phyloP scores from a whole-genome alignment of 2,113 vertebrate genomes.

The Hippoglossus stenolepis region DNA sequence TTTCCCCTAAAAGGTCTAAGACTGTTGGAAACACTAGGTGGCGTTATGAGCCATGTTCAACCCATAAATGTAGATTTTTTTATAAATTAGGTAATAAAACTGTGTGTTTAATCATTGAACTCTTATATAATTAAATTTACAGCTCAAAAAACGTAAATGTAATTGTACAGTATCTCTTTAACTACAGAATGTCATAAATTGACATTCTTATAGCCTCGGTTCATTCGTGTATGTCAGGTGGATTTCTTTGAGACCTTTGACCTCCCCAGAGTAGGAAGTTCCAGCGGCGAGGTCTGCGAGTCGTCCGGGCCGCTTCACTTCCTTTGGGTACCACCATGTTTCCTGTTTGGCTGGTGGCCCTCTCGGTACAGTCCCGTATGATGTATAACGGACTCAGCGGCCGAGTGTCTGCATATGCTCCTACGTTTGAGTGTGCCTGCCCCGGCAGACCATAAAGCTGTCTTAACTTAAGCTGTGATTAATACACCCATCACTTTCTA shows the following conservation, averaged over 20 bases:
- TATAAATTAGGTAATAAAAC: no score
- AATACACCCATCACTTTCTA: slow-evolving; percentile 86
- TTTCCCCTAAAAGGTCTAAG: no score
- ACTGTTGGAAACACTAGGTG: no score
- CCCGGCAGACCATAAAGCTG: slow-evolving; percentile 76
- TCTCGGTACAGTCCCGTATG: slow-evolving; percentile 42
- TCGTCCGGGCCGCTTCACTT: slow-evolving; percentile 63
- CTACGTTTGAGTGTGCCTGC: slow-evolving; percentile 38
- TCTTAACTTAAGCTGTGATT: slow-evolving; percentile 84
- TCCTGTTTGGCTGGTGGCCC: slow-evolving; percentile 67
- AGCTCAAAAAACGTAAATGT: no score
- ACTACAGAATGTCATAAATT: no score
- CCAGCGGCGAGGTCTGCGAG: slow-evolving; percentile 53
- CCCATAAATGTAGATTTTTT: no score
- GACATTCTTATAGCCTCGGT: no score
- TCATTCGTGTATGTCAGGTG: slow-evolving; percentile 66
- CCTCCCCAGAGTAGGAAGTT: slow-evolving; percentile 59
- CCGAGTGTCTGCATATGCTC: slow-evolving; percentile 47
- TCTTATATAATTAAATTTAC: no score
- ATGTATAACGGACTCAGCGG: slow-evolving; percentile 41
- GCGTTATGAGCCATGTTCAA: no score
- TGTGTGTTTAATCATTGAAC: no score
- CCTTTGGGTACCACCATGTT: slow-evolving; percentile 62
- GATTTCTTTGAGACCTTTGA: slow-evolving; percentile 60
- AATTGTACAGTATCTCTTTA: no score